Conservation (phyloP, 2,797 vertebrate genomes). For the Lagorchestes hirsutus region DNA sequence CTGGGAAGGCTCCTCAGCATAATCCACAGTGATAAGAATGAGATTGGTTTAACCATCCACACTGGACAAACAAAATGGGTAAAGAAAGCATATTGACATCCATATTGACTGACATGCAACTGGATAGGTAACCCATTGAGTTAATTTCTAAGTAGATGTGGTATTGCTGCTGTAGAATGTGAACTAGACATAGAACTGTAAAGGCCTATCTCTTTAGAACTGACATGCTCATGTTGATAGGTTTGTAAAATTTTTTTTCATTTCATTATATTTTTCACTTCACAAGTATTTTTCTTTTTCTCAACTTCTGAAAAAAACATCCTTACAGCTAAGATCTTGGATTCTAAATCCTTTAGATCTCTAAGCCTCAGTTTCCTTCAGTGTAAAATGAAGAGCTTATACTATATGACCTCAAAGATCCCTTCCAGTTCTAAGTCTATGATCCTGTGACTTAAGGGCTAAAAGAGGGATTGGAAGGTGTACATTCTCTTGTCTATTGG, state of each 20-base stretch:
- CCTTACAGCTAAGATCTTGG: not conserved
- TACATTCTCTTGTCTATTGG: not conserved
- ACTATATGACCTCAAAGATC: not conserved
- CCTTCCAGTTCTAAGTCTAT: not conserved
- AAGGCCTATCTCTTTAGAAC: not conserved
- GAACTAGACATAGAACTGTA: not conserved
- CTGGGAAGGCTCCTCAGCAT: not conserved
- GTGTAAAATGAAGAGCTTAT: not conserved
- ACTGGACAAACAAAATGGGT: not conserved
- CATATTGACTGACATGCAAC: not conserved
- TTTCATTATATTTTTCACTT: not conserved
- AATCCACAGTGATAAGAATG: not conserved
- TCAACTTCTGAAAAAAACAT: not conserved
- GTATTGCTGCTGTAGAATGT: not conserved
- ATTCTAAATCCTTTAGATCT: not conserved
- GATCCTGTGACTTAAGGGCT: not conserved
- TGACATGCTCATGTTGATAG: not conserved
- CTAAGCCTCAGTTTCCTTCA: not conserved
- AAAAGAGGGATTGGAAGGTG: not conserved
- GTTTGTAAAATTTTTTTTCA: not conserved
- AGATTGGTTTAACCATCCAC: not conserved
- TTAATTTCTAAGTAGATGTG: not conserved
- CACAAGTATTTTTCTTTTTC: not conserved
- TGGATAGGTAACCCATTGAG: not conserved
- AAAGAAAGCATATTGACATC: not conserved